These are phyloP conservation scores for Halocynthia roretzi DNA, from an alignment of 23 tunicate genomes.

Conservation along the genomic window DNA sequence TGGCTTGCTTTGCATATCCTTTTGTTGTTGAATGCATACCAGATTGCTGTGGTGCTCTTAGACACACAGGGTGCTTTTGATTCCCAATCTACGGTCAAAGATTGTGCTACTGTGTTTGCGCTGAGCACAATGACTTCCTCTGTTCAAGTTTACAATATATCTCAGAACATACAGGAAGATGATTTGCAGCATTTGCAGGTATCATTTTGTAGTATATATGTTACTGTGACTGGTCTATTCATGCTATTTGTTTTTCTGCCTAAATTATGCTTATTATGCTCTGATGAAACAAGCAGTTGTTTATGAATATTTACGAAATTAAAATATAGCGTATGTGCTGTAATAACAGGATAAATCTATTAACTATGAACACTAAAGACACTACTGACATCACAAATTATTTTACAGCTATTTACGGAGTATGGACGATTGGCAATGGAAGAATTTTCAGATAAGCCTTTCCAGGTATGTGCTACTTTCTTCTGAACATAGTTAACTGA, in stretches of 20 bases:
- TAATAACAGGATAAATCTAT: too few relatives aligned
- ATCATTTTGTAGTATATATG: not conserved
- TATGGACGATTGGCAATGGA: slow-evolving; percentile 34
- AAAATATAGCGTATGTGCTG: too few relatives aligned
- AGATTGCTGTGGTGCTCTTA: slow-evolving; percentile 34
- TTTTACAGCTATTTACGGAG: slow-evolving; percentile 24
- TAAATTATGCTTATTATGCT: too few relatives aligned
- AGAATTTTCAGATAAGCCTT: slow-evolving; percentile 23
- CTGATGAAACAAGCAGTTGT: too few relatives aligned
- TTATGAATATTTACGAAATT: too few relatives aligned
- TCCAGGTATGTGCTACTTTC: slow-evolving; percentile 6
- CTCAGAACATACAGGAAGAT: slow-evolving; percentile 30
- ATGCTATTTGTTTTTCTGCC: too few relatives aligned
- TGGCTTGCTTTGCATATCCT: not conserved
- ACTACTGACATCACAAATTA: too few relatives aligned
- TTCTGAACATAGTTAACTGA: not conserved
- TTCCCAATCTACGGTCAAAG: slow-evolving; percentile 22
- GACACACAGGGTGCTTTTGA: slow-evolving; percentile 47
- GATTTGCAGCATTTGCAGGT: slow-evolving; percentile 33
- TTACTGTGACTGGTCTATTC: too few relatives aligned
- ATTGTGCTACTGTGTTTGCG: slow-evolving; percentile 30
- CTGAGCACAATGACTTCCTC: slow-evolving; percentile 42
- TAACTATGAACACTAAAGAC: too few relatives aligned
- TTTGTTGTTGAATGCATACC: not conserved
- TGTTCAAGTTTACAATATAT: slow-evolving; percentile 33